phyloP scores from a whole-genome alignment of 2,113 vertebrate species.

The Panthera tigris region DNA sequence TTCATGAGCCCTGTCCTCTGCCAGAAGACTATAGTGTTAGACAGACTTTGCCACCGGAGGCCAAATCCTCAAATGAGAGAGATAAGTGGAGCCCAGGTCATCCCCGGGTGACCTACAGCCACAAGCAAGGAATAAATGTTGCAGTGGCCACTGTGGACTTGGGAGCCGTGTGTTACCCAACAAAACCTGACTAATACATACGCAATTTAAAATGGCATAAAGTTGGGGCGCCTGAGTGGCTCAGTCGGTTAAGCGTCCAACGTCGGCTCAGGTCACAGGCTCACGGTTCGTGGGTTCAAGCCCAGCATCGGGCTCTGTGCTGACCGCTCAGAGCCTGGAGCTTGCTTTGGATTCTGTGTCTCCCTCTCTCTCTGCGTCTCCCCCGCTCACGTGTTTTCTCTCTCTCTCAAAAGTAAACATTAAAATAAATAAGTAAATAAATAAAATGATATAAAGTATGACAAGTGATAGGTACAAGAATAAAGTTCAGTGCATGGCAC shows the following conservation, averaged over 20 bases:
- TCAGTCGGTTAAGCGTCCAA: too few species aligned
- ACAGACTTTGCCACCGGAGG: neutral
- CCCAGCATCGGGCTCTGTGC: too few species aligned
- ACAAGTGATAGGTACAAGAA: neutral
- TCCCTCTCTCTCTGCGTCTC: too few species aligned
- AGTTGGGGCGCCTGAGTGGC: too few species aligned
- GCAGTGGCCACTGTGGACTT: neutral
- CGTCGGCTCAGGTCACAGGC: too few species aligned
- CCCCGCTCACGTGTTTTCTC: too few species aligned
- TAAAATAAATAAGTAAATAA: too few species aligned
- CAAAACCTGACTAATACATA: neutral
- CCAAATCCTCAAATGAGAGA: neutral
- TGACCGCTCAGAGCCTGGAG: too few species aligned
- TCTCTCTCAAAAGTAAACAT: too few species aligned
- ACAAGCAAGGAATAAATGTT: neutral
- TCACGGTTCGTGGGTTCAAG: too few species aligned
- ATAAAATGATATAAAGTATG: neutral
- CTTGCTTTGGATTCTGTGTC: too few species aligned
- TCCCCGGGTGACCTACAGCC: neutral
- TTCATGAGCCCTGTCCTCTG: neutral
- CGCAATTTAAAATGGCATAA: too few species aligned
- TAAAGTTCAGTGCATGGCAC: rapidly evolving
- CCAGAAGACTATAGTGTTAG: neutral
- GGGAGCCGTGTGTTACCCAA: neutral
- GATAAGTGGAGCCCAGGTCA: rapidly evolving